A percentile compares a stretch with the other conserved stretches of the same genome.
These are phyloP conservation scores for Tillus elongatus DNA, from an alignment of 2,888 invertebrate genomes.

Conservation along the genomic window DNA sequence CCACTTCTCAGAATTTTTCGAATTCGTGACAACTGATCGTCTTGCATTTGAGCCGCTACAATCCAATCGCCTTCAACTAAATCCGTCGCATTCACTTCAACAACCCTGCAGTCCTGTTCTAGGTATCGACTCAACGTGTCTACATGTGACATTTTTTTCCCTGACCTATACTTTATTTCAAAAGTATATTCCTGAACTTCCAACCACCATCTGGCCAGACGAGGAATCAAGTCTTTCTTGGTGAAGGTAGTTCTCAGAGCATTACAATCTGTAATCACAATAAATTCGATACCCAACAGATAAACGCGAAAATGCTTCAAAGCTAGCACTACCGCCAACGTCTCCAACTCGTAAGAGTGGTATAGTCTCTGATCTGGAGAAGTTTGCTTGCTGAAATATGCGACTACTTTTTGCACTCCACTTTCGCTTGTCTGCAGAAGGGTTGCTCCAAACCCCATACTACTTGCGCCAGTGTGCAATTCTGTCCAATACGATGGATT, in stretches of 20 bases:
- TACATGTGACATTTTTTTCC: conserved; percentile 15
- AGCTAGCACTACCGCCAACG: conserved; percentile 20
- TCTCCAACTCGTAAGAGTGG: conserved; percentile 21
- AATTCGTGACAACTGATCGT: conserved; percentile 17
- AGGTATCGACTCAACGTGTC: conserved; percentile 15
- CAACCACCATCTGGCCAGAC: conserved; percentile 20
- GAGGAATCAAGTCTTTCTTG: conserved; percentile 18
- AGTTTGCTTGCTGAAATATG: conserved; percentile 20
- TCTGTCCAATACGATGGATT: conserved; percentile 9
- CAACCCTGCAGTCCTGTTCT: too few relatives aligned
- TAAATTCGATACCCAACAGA: conserved; percentile 20
- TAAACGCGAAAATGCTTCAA: conserved; percentile 20
- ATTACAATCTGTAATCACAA: conserved; percentile 23
- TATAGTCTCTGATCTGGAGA: conserved; percentile 17
- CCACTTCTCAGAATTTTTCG: conserved; percentile 13
- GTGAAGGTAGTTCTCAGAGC: conserved; percentile 17
- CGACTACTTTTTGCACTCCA: conserved; percentile 13
- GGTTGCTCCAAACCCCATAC: conserved; percentile 15
- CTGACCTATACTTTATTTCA: conserved; percentile 17
- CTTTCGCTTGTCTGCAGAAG: conserved; percentile 14
- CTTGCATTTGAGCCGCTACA: conserved; percentile 20
- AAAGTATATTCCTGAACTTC: conserved; percentile 18
- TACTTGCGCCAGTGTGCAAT: conserved; percentile 19
- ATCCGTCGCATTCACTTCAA: conserved; percentile 14
- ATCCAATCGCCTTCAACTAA: conserved; percentile 22